Percentiles rank a stretch among this genome's conserved stretches.
These are phyloP conservation scores for Scaptomyza pallida DNA, from an alignment of 1,140 invertebrate genomes.

Conservation along the genomic window DNA sequence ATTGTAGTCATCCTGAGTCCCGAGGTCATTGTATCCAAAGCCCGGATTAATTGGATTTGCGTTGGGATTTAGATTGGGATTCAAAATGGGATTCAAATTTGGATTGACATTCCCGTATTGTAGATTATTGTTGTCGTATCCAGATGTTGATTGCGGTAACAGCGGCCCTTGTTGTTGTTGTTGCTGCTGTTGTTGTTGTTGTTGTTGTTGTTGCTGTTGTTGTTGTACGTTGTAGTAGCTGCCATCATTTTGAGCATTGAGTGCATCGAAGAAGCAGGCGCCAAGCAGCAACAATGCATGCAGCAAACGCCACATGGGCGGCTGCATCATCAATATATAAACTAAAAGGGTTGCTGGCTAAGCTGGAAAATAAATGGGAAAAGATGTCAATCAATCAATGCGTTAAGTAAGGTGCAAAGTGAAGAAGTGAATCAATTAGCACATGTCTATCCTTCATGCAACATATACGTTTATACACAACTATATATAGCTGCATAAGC, in stretches of 20 bases:
- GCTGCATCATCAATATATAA: slow-evolving; percentile 45
- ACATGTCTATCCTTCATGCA: slow-evolving; percentile 17
- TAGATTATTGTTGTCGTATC: slow-evolving; percentile 41
- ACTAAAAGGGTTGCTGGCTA: slow-evolving; percentile 15
- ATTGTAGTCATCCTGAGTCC: slow-evolving; percentile 56
- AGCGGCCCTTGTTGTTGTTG: slow-evolving; percentile 23
- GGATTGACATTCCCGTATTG: slow-evolving; percentile 20
- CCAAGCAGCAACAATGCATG: slow-evolving; percentile 21
- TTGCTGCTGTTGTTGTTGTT: slow-evolving; percentile 38
- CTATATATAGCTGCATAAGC: slow-evolving; percentile 32
- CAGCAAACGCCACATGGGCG: slow-evolving; percentile 62
- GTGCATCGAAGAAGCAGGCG: slow-evolving; percentile 12
- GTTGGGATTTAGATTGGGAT: slow-evolving; percentile 35
- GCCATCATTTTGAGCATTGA: slow-evolving; percentile 51
- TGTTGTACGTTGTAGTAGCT: slow-evolving; percentile 59
- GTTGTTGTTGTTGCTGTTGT: slow-evolving; percentile 34
- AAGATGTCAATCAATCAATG: slow-evolving; percentile 35
- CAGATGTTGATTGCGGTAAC: slow-evolving; percentile 29
- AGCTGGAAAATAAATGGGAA: slow-evolving; percentile 20
- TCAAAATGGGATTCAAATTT: slow-evolving; percentile 21
- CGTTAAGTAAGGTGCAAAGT: slow-evolving; percentile 18
- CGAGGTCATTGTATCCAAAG: slow-evolving; percentile 59
- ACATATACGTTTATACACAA: slow-evolving; percentile 2
- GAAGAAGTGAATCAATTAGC: slow-evolving; percentile 36
- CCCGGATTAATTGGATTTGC: slow-evolving; percentile 14